Base-by-base conservation (phyloP, 2,888 invertebrate genomes). In the Cantharis rufa region DNA sequence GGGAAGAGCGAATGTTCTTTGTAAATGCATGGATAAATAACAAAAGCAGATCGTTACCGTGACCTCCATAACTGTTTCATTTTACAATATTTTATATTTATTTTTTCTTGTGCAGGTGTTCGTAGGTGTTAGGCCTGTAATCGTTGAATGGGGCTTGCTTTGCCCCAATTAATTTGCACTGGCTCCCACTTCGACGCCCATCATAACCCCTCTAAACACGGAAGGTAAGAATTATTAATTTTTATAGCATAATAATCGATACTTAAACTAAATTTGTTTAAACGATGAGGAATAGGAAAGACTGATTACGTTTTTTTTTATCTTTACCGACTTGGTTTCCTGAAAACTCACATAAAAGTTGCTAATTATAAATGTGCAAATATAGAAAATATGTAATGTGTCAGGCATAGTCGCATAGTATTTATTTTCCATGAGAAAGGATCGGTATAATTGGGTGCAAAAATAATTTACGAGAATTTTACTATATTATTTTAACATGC, bases 161-260 rank as follows among this genome's bases (percentile, higher is more conserved):
- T 86, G 87, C 88, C 88, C 87, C 87, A 80, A 85, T 84, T 86
- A 86, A 85, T 84, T 86, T 88, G 88, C 88, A 85, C 88, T 88
- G 88, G 88, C 88, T 88, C 88, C 88, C 83, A 88, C 88, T 83
- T 87, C 87, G 85, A 87, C 87, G 81, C 86, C 87, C 87, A 88
- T 87, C 87, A 88, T 88, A 87, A 88, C 88, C 87, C 88, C 88
- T 83, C 82, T 88, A 88, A 87, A 88, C 84, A 85, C 87, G 87
- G 88, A 88, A 88, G 88, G 88, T 88, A 82, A 86, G 85, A 66
- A 66, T 66, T 48, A 48, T 48, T 48, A 48, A 48, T 48, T 48
- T 48, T 48, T 48, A 48, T 48, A 48, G n/a, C 81, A 66, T 18
- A 64, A 64, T 18, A n/a, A 64, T 64, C n/a, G 5, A 64, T 64